These are phyloP conservation scores for Pseudotriccus pelzelni DNA, from an alignment of 2,797 vertebrate genomes.

Conservation along the genomic window DNA sequence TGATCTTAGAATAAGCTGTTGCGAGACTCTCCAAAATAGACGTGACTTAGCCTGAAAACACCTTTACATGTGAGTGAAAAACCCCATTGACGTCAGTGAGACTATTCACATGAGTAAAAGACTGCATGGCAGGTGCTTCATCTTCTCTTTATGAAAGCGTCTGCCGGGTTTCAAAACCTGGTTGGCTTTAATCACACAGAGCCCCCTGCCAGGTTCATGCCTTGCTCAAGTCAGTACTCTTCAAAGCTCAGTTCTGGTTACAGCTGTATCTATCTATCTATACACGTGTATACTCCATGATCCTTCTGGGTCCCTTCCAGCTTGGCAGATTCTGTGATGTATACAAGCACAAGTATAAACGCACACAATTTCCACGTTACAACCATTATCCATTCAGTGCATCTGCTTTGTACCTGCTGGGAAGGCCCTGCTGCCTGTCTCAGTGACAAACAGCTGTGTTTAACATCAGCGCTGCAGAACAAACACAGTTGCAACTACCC, in stretches of 20 bases:
- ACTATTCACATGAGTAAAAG: conserved; percentile 1
- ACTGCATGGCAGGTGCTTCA: neutral
- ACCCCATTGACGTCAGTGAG: conserved; percentile 4
- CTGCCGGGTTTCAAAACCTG: neutral
- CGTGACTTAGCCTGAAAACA: neutral
- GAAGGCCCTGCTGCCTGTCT: neutral
- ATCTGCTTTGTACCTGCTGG: neutral
- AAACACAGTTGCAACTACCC: neutral
- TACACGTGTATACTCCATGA: neutral
- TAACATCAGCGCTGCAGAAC: neutral
- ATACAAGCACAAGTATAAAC: neutral
- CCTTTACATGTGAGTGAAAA: neutral
- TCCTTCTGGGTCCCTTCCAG: neutral
- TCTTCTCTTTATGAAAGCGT: neutral
- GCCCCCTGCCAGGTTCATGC: neutral
- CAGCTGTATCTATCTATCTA: neutral
- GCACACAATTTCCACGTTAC: neutral
- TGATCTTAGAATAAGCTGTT: neutral
- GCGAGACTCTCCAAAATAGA: neutral
- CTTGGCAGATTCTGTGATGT: neutral
- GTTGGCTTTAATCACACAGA: neutral
- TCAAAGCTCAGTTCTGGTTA: neutral
- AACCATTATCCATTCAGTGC: neutral
- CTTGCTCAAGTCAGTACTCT: neutral
- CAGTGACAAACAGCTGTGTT: neutral